Evolutionary conservation across 1,140 invertebrate genomes (phyloP).

Genomic region (Parasteatoda tepidariorum): DNA sequence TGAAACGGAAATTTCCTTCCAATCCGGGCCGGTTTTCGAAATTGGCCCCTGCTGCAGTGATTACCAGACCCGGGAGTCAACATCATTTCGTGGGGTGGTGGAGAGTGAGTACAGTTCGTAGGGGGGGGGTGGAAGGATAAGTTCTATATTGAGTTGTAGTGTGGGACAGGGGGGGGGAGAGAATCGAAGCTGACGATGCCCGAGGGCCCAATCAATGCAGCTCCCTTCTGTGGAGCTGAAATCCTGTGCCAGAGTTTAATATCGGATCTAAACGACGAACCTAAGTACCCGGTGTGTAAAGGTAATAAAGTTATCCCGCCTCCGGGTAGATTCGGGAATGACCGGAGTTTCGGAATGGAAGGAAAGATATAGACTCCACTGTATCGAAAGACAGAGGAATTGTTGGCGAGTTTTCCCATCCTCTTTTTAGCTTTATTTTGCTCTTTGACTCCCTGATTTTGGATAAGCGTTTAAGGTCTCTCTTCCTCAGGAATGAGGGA

Average conservation of each 20-base stretch:
- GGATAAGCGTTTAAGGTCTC: slow-evolving; percentile 2
- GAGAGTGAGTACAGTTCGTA: slow-evolving; percentile 1
- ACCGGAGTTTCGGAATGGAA: not conserved
- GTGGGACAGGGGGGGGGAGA: not conserved
- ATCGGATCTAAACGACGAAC: slow-evolving; percentile 57
- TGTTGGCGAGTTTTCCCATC: slow-evolving; percentile 25
- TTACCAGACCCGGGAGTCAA: slow-evolving; percentile 53
- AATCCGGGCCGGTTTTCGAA: slow-evolving; percentile 32
- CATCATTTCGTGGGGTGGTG: slow-evolving; percentile 34
- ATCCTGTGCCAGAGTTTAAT: slow-evolving; percentile 43
- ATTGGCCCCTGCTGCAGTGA: slow-evolving; percentile 55
- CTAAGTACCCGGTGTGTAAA: slow-evolving; percentile 59
- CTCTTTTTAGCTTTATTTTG: slow-evolving; percentile 33
- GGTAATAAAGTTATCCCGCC: slow-evolving; percentile 60
- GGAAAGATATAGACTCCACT: not conserved
- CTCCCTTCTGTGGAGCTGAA: not conserved
- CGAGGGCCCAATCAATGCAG: slow-evolving; percentile 46
- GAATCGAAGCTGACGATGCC: not conserved
- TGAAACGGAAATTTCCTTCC: slow-evolving; percentile 56
- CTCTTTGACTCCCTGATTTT: slow-evolving; percentile 37
- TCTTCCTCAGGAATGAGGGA: not conserved
- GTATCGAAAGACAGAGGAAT: not conserved
- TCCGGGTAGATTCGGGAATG: slow-evolving; percentile 10
- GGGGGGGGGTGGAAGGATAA: not conserved
- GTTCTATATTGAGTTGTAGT: not conserved